phyloP scores from a whole-genome alignment of 1,140 invertebrate genomes.

The Calephelis nemesis region DNA sequence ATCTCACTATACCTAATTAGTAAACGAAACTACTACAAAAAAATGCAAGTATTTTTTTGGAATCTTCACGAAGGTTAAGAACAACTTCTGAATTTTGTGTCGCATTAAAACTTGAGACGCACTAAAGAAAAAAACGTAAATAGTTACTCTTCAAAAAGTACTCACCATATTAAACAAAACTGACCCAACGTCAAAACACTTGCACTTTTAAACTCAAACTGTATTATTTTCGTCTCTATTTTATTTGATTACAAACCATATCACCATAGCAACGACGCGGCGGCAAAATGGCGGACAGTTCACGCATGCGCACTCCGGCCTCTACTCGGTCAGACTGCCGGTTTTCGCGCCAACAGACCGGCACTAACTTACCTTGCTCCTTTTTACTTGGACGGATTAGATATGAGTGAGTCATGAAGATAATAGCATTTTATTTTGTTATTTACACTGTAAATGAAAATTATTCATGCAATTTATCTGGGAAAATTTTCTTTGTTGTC shows the following conservation, averaged over 20 bases:
- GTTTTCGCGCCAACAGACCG: conserved; percentile 57
- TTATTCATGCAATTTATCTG: conserved; percentile 2
- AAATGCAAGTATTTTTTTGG: background rate
- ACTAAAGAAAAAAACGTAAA: conserved; percentile 19
- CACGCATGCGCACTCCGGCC: conserved; percentile 49
- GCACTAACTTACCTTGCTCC: conserved; percentile 27
- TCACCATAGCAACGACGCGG: conserved; percentile 51
- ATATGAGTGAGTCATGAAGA: conserved; percentile 26
- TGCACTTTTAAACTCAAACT: conserved; percentile 30
- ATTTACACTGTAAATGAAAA: conserved; percentile 12
- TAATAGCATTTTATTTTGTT: conserved; percentile 7
- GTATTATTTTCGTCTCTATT: conserved; percentile 26
- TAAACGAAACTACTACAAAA: too few species aligned
- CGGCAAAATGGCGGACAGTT: conserved; percentile 36
- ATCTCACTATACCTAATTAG: too few species aligned
- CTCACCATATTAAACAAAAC: conserved; percentile 39
- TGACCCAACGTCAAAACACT: conserved; percentile 29
- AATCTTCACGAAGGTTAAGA: background rate
- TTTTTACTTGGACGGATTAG: conserved; percentile 29
- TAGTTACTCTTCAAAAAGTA: background rate
- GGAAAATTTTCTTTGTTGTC: conserved; percentile 7
- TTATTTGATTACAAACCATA: conserved; percentile 51
- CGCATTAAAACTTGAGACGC: conserved; percentile 18
- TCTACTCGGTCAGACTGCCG: conserved; percentile 48
- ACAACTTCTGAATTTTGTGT: background rate